Evolutionary conservation across 1,140 invertebrate species (phyloP), one percentile per base, ranked within the genome.

Genomic region (Atopsyche davidsoni): DNA sequence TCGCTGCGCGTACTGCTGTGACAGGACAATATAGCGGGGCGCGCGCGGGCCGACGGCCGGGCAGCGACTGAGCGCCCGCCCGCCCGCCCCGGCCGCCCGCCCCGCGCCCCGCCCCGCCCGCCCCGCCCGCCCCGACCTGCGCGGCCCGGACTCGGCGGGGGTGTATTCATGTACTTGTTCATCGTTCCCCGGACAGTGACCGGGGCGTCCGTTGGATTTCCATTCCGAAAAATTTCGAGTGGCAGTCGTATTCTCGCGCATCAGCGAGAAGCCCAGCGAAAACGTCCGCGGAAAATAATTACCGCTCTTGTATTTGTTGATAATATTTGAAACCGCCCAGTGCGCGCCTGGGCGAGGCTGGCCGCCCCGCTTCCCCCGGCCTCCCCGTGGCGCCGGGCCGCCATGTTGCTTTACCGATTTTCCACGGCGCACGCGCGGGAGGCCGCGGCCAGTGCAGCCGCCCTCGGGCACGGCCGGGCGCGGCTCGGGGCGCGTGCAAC

Each of bases 11-110:
- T 89, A 90, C 86, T 90, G 87, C 87, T 90, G 87, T 90, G 86
- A 89, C 86, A 88, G 85, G 87, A 90, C 87, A 90, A 90, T 90
- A 90, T 89, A 80, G 83, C 74, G 78, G 82, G 72, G 68, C 60
- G 57, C 61, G 57, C 58, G 53, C 60, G 57, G 57, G 57, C 59
- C 17, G 35, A 31, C 58, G 61, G 61, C 62, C 48, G 59, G 62
- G 61, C 59, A 53, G 60, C 53, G 57, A 58, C 55, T 53, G 58
- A 62, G 44, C 36, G 45, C 36, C 51, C 54, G 51, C 59, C 57
- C 51, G 57, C 42, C 42, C 52, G 25, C 41, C 13, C 28, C 39
- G 36, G 40, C 24, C 31, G 36, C 9, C 25, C 40, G 34, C 45
- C 50, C 55, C 57, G 34, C 45, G 41, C 60, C 52, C 59, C 54